Evolutionary conservation across 1,140 invertebrate species (phyloP), one percentile per base, ranked within the genome.

Genomic region (Physella acuta): DNA sequence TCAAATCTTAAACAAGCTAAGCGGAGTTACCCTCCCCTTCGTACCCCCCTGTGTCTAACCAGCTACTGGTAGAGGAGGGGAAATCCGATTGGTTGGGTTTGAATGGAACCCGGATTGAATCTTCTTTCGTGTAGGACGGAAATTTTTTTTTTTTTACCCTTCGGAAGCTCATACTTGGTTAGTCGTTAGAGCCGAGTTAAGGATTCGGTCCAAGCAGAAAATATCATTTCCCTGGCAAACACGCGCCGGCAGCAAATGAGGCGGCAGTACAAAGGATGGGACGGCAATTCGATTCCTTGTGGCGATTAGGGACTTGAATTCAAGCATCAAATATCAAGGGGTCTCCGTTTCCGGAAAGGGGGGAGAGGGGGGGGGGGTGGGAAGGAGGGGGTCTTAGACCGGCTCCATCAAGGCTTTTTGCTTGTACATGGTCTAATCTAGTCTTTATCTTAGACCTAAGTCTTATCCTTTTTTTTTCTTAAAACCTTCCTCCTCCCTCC

Each of bases 221-320:
- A 68, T 68, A 68, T 68, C 66, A 60, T 68, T 68, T 68, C 66
- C 66, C 24, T 26, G 26, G 56, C 56, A 68, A 68, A 68, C 66
- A 68, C 37, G 66, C 20, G 55, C 60, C 55, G 55, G 24, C 39
- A 37, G 37, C 66, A 58, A 68, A 68, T 68, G 66, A 68, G 66
- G 36, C 66, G 34, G 36, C 59, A 60, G 66, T 53, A 68, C 66
- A 68, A 68, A 68, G 39, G 66, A 68, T 68, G 44, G 44, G 36
- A 31, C 66, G 37, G 20, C 55, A 68, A 68, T 68, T 68, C 66
- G 51, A 68, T 68, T 68, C 66, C 36, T 60, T 39, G 24, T 26
- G 55, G 55, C 55, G 66, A 68, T 59, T 68, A 68, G 55, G 53
- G 66, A 68, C 36, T 68, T 51, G 66, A 68, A 68, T 68, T 68